Percentiles rank a stretch among this genome's conserved stretches.
Evolutionary conservation across 2,113 vertebrate species (phyloP).

Genomic region (Eptesicus fuscus): DNA sequence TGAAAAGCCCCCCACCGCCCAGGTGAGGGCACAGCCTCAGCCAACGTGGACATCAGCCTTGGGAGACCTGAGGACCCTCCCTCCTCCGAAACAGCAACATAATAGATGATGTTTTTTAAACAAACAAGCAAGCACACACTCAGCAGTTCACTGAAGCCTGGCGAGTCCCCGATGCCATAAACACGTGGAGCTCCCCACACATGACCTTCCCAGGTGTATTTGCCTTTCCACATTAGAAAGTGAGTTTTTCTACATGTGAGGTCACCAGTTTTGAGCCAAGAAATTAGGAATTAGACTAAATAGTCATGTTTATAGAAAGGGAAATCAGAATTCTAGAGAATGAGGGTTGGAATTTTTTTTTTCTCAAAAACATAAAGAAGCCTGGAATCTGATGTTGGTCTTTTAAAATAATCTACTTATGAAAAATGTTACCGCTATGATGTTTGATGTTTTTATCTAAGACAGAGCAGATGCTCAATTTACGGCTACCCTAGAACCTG

Average conservation of each 20-base stretch:
- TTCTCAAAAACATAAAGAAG: not conserved
- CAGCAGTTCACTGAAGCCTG: not conserved
- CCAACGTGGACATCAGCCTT: not conserved
- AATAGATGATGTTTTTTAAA: not conserved
- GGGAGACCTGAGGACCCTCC: not conserved
- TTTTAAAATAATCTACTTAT: conserved; percentile 10
- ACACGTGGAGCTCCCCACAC: not conserved
- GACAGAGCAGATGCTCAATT: not conserved
- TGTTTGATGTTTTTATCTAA: not conserved
- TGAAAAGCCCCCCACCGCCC: not conserved
- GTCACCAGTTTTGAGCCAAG: not conserved
- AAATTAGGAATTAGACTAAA: not conserved
- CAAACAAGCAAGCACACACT: not conserved
- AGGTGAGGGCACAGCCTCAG: not conserved
- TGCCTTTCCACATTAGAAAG: not conserved
- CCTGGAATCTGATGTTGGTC: not conserved
- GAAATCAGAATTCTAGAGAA: not conserved
- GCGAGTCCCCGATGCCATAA: not conserved
- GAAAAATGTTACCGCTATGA: not conserved
- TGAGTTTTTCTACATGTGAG: not conserved
- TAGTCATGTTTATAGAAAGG: not conserved
- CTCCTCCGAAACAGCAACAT: not conserved
- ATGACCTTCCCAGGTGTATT: not conserved
- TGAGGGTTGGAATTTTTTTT: not conserved
- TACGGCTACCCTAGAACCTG: not conserved